These are phyloP conservation scores for Hymenochirus boettgeri DNA, from an alignment of 2,113 vertebrate species.

Conservation along the genomic window DNA sequence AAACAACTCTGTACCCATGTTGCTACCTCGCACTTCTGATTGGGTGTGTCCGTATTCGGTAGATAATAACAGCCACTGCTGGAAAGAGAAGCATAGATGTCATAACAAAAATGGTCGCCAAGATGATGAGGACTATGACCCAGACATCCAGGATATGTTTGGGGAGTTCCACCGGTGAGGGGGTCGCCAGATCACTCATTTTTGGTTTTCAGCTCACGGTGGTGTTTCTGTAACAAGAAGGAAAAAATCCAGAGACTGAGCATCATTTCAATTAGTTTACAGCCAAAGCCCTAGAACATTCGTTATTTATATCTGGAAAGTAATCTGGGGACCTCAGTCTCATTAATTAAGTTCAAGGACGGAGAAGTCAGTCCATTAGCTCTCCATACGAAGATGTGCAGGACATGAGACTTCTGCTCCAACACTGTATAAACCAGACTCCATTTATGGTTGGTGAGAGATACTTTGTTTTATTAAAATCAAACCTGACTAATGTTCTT, in stretches of 20 bases:
- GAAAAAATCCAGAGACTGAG: conserved; percentile 10
- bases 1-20: neutral
- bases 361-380: neutral
- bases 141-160: conserved; percentile 73
- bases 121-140: conserved; percentile 71
- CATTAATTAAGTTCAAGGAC: neutral
- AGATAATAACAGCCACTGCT: conserved; percentile 63
- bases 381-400: neutral
- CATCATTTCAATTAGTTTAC: too few relatives aligned
- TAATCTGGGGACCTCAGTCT: neutral
- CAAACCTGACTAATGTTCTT: neutral
- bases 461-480: neutral
- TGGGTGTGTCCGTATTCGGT: conserved; percentile 67
- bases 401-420: neutral
- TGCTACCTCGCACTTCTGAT: conserved; percentile 42
- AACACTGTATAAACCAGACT: neutral
- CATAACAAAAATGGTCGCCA: conserved; percentile 73
- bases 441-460: neutral
- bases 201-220: conserved; percentile 47
- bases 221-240: conserved; percentile 44
- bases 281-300: neutral
- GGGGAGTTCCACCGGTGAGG: conserved; percentile 45
- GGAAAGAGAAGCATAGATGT: conserved; percentile 68
- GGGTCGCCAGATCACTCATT: conserved; percentile 5
- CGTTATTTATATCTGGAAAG: neutral